These are phyloP conservation scores for Linyphia triangularis DNA, from an alignment of 2,888 invertebrate genomes.

Conservation along the genomic window DNA sequence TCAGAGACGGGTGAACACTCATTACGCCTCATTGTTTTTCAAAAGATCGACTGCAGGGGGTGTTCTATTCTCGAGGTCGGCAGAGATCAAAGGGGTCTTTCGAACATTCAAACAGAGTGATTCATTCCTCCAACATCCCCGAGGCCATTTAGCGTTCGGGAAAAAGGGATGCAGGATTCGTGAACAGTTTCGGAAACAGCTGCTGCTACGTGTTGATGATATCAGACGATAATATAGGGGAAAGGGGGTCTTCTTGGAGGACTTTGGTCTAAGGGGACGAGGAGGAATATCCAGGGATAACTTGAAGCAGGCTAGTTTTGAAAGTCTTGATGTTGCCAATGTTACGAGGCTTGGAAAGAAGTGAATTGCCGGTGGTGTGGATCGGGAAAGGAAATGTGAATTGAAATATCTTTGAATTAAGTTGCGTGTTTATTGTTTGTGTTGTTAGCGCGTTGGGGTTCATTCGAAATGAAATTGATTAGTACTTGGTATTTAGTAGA, in stretches of 20 bases:
- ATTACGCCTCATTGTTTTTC: conserved; percentile 17
- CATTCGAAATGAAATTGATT: no score
- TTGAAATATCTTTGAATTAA: no score
- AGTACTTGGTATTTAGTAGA: no score
- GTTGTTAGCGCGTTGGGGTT: no score
- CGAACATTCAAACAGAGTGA: conserved; percentile 35
- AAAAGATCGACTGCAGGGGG: not conserved
- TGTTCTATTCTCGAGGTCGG: conserved; percentile 11
- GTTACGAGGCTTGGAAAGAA: not conserved
- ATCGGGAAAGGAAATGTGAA: no score
- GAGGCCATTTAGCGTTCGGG: conserved; percentile 61
- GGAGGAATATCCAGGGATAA: not conserved
- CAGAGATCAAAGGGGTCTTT: conserved; percentile 59
- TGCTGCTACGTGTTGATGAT: conserved; percentile 71
- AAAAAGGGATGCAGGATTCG: conserved; percentile 37
- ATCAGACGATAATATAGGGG: conserved; percentile 33
- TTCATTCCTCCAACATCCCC: conserved; percentile 62
- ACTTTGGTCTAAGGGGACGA: not conserved
- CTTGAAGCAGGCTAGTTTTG: no score
- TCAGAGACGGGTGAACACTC: not conserved
- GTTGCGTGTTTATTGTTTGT: no score
- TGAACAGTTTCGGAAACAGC: conserved; percentile 69
- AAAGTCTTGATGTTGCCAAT: no score
- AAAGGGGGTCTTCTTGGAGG: not conserved
- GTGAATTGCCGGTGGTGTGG: not conserved